Base-by-base conservation (phyloP, 2,797 vertebrate species). In the Tenualosa thibaudeaui region DNA sequence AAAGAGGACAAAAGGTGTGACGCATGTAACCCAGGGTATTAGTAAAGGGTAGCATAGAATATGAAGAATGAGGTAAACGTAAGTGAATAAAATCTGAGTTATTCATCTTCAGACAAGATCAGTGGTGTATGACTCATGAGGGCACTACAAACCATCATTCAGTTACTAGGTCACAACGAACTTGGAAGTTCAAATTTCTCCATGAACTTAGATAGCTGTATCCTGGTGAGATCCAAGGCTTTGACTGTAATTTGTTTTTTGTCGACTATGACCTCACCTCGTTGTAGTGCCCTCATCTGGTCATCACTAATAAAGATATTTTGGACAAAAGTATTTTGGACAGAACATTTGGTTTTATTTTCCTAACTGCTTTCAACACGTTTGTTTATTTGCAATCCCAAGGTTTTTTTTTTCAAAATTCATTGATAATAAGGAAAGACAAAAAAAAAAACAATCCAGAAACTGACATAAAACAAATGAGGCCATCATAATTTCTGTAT, bases 401-500 rank as follows among this genome's bases (percentile, higher is more conserved):
- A 46, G 71, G 17, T 46, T 46, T 84, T 40, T 78, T 83, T 26
- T 81, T 65, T 82, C 31, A 31, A 49, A 84, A 85, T 86, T 78
- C 81, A 82, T 54, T 60, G 31, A 86, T 83, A 81, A 84, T 54
- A 83, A 84, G 24, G 8, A 26, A 31, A 53, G 50, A n/a, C n/a
- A 10, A 75, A 43, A 17, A 75, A 22, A 83, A 46, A 58, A 81
- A 15, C 62, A 84, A 83, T 43, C 81, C 71, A 83, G 54, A 75
- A 75, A 37, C 81, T 37, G 84, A 78, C 5, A 37, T 54, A 82
- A 88, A 86, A 37, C 58, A 82, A 88, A 84, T 81, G 58, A 87
- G 87, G 65, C 54, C 51, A 83, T 83, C 82, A 81, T 85, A 84
- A 85, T 84, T 84, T 85, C 83, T 60, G 81, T 68, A 84, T 58